phyloP scores from a whole-genome alignment of 2,888 invertebrate genomes.

The Psylliodes chrysocephalus region DNA sequence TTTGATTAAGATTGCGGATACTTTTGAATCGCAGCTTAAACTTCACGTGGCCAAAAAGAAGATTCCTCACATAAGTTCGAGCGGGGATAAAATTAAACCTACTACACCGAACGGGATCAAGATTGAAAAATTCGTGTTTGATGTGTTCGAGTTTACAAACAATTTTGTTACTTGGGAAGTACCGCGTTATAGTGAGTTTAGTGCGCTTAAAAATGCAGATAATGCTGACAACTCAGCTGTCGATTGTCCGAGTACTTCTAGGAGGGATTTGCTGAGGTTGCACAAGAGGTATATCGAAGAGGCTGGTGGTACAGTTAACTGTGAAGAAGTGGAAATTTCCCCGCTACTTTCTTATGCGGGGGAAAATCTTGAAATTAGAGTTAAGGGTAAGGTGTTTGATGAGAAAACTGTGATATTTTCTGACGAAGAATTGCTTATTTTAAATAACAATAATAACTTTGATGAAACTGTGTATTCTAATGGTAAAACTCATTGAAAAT shows the following conservation, averaged over 20 bases:
- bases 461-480: slow-evolving; percentile 4
- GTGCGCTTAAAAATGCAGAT: slow-evolving; percentile 95
- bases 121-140: slow-evolving; percentile 99
- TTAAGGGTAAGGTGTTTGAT: slow-evolving; percentile 50
- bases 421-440: slow-evolving; percentile 46
- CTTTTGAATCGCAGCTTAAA: slow-evolving; percentile 80
- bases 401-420: slow-evolving; percentile 47
- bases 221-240: slow-evolving; percentile 76
- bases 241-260: slow-evolving; percentile 91
- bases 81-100: slow-evolving; percentile 79
- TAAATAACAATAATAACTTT: slow-evolving; percentile 35
- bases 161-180: slow-evolving; percentile 95
- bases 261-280: slow-evolving; percentile 78
- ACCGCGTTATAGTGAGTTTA: slow-evolving; percentile 91
- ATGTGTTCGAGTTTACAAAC: slow-evolving; percentile 94
- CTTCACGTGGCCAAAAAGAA: slow-evolving; percentile 98
- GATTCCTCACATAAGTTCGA: slow-evolving; percentile 83
- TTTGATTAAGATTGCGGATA: slow-evolving; percentile 76
- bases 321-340: slow-evolving; percentile 86
- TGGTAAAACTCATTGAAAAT: not conserved
- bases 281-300: slow-evolving; percentile 83
- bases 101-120: slow-evolving; percentile 94
- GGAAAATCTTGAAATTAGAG: slow-evolving; percentile 75
- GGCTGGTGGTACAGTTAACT: slow-evolving; percentile 81
- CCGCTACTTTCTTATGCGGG: slow-evolving; percentile 91